phyloP scores from a whole-genome alignment of 2,888 invertebrate species.

The Drosophila merina region DNA sequence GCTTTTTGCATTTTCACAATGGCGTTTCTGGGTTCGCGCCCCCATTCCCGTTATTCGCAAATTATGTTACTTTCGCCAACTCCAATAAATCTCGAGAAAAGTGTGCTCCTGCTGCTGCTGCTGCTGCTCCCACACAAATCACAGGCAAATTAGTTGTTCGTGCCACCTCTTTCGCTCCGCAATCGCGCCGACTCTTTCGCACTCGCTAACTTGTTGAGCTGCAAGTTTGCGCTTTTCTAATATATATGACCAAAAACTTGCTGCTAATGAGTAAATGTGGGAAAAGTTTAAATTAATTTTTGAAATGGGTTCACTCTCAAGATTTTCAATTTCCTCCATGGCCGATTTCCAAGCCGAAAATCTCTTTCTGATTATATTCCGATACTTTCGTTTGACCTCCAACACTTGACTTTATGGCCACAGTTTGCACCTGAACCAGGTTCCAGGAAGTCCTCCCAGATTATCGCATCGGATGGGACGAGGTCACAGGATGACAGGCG shows the following conservation, averaged over 20 bases:
- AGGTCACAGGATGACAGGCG: slow-evolving; percentile 15
- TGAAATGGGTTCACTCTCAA: slow-evolving; percentile 52
- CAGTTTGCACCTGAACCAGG: slow-evolving; percentile 7
- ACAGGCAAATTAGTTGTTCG: slow-evolving; percentile 66
- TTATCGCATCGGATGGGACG: slow-evolving; percentile 12
- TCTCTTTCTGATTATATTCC: slow-evolving; percentile 53
- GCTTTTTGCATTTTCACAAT: slow-evolving; percentile 42
- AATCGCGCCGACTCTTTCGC: not conserved
- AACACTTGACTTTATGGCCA: slow-evolving; percentile 23
- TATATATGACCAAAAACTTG: slow-evolving; percentile 56
- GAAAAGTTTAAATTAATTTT: slow-evolving; percentile 75
- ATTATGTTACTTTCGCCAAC: slow-evolving; percentile 74
- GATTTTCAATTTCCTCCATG: slow-evolving; percentile 59
- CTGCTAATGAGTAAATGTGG: slow-evolving; percentile 76
- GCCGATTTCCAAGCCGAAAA: slow-evolving; percentile 9
- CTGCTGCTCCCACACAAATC: slow-evolving; percentile 59
- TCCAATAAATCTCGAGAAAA: slow-evolving; percentile 66
- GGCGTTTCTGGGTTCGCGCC: slow-evolving; percentile 24
- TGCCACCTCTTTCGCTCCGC: slow-evolving; percentile 15
- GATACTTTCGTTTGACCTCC: slow-evolving; percentile 41
- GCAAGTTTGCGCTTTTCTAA: slow-evolving; percentile 55
- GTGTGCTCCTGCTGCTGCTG: slow-evolving; percentile 31
- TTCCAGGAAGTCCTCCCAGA: slow-evolving; percentile 36
- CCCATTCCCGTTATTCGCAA: slow-evolving; percentile 56
- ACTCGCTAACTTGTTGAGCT: slow-evolving; percentile 65